These are phyloP conservation scores for Mellivora capensis DNA, from an alignment of 2,113 vertebrate genomes.

Conservation along the genomic window DNA sequence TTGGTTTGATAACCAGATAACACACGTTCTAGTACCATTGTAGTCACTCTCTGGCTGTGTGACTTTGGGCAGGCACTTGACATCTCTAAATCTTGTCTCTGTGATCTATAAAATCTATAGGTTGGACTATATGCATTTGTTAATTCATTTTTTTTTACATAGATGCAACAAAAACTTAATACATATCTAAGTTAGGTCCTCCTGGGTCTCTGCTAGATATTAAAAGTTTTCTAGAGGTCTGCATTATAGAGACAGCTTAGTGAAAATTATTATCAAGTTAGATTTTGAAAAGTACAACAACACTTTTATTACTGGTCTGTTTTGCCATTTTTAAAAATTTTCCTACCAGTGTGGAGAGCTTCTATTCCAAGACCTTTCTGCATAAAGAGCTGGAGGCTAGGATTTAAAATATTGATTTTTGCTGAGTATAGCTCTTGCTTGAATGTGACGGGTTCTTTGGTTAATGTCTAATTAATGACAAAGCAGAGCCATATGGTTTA, in stretches of 20 bases:
- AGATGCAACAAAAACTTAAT: background rate
- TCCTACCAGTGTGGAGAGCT: background rate
- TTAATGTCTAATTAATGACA: constrained; percentile 31
- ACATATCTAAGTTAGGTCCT: background rate
- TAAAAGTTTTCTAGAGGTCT: background rate
- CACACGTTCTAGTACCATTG: background rate
- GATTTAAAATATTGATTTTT: background rate
- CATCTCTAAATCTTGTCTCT: background rate
- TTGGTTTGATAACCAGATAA: background rate
- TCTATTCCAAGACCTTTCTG: background rate
- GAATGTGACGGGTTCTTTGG: background rate
- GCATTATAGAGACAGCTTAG: background rate
- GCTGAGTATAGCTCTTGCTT: background rate
- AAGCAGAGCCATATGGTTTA: background rate
- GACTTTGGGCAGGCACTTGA: background rate
- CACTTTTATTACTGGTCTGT: background rate
- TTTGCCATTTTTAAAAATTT: background rate
- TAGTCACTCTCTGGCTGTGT: background rate
- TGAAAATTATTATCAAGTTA: background rate
- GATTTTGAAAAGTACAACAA: background rate
- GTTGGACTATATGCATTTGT: background rate
- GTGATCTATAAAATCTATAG: background rate
- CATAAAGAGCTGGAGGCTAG: background rate
- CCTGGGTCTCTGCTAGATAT: background rate
- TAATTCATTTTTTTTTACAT: background rate